These are phyloP conservation scores for Nomada goodeniana DNA, from an alignment of 2,888 invertebrate genomes.

Conservation along the genomic window DNA sequence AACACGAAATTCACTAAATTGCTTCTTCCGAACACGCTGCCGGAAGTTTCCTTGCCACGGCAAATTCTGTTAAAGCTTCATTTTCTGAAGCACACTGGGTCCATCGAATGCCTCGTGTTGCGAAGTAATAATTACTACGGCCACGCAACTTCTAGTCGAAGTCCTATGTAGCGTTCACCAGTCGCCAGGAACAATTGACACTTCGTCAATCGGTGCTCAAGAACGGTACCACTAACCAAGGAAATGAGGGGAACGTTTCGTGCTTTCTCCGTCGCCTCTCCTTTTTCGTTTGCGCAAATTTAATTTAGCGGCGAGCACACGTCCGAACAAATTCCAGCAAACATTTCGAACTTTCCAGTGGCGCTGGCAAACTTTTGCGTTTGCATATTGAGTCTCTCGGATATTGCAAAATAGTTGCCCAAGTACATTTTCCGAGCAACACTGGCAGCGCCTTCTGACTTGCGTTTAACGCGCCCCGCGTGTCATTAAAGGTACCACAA, in stretches of 20 bases:
- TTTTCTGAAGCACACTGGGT: constrained; percentile 2
- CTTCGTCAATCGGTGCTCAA: neutral
- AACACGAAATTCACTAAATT: constrained; percentile 14
- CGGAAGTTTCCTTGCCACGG: neutral
- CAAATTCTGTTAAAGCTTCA: constrained; percentile 19
- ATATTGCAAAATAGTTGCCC: constrained; percentile 55
- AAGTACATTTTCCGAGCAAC: constrained; percentile 38
- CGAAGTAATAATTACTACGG: constrained; percentile 24
- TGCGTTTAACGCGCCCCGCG: constrained; percentile 12
- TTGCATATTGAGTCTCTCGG: constrained; percentile 25
- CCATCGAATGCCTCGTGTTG: neutral
- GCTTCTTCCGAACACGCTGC: neutral
- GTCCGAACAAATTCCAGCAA: constrained; percentile 17
- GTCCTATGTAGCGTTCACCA: neutral
- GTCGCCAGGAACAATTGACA: neutral
- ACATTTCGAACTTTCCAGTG: constrained; percentile 42
- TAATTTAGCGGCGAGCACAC: neutral
- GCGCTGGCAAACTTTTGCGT: constrained; percentile 25
- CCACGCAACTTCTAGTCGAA: neutral
- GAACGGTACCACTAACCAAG: neutral
- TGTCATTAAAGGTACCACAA: constrained; percentile 1
- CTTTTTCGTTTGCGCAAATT: neutral
- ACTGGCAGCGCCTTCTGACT: constrained; percentile 23
- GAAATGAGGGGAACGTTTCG: neutral
- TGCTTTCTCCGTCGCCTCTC: no score